Percentiles rank a stretch among this genome's conserved stretches.
These are phyloP conservation scores for Rotaria magnacalcarata DNA, from an alignment of 2,888 invertebrate genomes.

Conservation along the genomic window DNA sequence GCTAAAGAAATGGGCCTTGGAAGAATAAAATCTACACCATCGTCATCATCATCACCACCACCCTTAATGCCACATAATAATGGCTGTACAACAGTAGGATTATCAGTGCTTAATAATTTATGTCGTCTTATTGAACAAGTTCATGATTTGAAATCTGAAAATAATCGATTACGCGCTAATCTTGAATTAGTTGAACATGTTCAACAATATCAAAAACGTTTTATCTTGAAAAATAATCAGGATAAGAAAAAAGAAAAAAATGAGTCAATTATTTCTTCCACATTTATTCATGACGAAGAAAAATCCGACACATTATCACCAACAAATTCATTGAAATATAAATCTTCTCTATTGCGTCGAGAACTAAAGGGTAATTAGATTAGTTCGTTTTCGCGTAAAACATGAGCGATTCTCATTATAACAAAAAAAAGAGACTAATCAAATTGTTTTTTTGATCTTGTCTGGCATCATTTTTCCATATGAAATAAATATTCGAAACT, in stretches of 20 bases:
- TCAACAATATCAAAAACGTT: neutral
- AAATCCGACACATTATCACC: neutral
- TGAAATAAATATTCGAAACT: too few relatives aligned
- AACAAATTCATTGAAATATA: neutral
- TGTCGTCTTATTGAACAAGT: slow-evolving; percentile 33
- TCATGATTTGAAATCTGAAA: slow-evolving; percentile 6
- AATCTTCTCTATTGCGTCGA: neutral
- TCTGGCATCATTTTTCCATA: too few relatives aligned
- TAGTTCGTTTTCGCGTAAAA: too few relatives aligned
- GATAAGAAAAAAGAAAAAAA: neutral
- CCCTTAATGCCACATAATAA: neutral
- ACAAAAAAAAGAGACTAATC: too few relatives aligned
- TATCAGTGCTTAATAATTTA: slow-evolving; percentile 31
- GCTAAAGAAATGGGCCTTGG: slow-evolving; percentile 2
- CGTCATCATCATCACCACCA: neutral
- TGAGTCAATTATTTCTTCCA: neutral
- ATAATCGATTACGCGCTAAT: slow-evolving; percentile 16
- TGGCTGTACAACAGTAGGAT: neutral
- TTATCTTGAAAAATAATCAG: neutral
- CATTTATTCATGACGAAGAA: neutral
- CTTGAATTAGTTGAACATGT: neutral
- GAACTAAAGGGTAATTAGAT: neutral
- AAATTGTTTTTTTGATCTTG: too few relatives aligned
- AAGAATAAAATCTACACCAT: neutral
- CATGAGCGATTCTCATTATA: too few relatives aligned